Conservation (phyloP, 1,140 invertebrate species). For the Trachymyrmex cornetzi region DNA sequence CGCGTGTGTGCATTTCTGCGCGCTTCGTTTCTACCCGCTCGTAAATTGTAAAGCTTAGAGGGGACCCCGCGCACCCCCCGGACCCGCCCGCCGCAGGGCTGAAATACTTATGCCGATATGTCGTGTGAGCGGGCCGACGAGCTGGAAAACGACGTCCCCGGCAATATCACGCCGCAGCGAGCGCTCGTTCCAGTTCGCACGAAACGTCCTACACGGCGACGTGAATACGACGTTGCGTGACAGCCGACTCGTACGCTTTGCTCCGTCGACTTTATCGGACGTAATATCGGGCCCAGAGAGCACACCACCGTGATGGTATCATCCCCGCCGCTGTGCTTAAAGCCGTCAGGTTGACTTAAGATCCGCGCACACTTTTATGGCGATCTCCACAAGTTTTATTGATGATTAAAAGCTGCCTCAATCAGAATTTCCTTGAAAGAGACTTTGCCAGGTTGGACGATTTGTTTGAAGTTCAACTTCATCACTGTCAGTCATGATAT, state of each 20-base stretch:
- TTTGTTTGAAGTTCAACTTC: slow-evolving; percentile 7
- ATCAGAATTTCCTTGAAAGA: background rate
- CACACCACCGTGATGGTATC: slow-evolving; percentile 64
- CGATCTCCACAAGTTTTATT: slow-evolving; percentile 39
- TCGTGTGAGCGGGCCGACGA: slow-evolving; percentile 73
- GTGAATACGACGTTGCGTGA: slow-evolving; percentile 75
- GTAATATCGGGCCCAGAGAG: slow-evolving; percentile 64
- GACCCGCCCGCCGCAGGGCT: slow-evolving; percentile 7
- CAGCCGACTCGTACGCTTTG: slow-evolving; percentile 72
- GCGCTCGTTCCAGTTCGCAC: slow-evolving; percentile 74
- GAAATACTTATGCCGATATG: slow-evolving; percentile 75
- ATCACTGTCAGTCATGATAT: background rate
- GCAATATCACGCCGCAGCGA: slow-evolving; percentile 65
- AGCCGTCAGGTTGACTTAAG: slow-evolving; percentile 41
- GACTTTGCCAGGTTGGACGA: background rate
- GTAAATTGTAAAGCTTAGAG: slow-evolving; percentile 69
- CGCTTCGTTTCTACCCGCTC: slow-evolving; percentile 57
- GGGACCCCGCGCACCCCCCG: background rate
- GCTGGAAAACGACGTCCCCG: slow-evolving; percentile 71
- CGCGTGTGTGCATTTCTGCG: slow-evolving; percentile 37
- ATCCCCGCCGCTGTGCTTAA: slow-evolving; percentile 51
- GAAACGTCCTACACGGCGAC: slow-evolving; percentile 71
- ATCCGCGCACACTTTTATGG: slow-evolving; percentile 45
- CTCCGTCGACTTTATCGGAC: slow-evolving; percentile 74
- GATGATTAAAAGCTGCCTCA: slow-evolving; percentile 31